These are phyloP conservation scores for Pipistrellus pipistrellus DNA, from an alignment of 2,797 vertebrate genomes.

Conservation along the genomic window DNA sequence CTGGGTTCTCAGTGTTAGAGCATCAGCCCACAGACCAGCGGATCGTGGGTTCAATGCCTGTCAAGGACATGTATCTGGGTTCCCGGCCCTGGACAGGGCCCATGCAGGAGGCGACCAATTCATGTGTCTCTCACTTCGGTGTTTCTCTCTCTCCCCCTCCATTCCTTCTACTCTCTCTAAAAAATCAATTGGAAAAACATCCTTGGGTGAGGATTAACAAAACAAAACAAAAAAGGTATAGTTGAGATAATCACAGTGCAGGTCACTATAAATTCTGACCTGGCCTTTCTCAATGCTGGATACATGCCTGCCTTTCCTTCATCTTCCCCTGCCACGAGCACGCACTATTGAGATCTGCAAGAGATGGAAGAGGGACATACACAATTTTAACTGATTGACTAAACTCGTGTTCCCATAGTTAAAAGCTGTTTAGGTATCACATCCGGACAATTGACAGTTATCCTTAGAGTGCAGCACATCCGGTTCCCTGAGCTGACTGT, in stretches of 20 bases:
- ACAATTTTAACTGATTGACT: constrained; percentile 27
- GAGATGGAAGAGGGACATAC: background rate
- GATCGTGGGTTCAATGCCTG: too few species aligned
- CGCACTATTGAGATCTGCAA: background rate
- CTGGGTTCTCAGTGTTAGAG: too few species aligned
- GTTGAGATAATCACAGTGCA: background rate
- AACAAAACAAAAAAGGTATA: too few species aligned
- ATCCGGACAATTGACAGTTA: constrained; percentile 78
- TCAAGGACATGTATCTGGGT: too few species aligned
- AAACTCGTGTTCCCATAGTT: background rate
- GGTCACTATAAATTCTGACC: constrained; percentile 7
- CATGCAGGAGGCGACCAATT: too few species aligned
- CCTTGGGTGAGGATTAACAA: too few species aligned
- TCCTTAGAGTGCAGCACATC: constrained; percentile 76
- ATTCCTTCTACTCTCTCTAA: too few species aligned
- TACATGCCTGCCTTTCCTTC: background rate
- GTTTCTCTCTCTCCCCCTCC: too few species aligned
- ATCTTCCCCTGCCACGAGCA: constrained; percentile 23
- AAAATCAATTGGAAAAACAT: too few species aligned
- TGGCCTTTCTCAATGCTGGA: background rate
- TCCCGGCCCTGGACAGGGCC: too few species aligned
- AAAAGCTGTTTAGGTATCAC: constrained; percentile 62
- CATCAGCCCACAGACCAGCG: too few species aligned
- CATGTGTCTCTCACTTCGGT: too few species aligned
- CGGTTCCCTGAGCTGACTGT: constrained; percentile 79